Base-by-base conservation (phyloP, 2,113 vertebrate genomes). In the Macroglossus sobrinus region DNA sequence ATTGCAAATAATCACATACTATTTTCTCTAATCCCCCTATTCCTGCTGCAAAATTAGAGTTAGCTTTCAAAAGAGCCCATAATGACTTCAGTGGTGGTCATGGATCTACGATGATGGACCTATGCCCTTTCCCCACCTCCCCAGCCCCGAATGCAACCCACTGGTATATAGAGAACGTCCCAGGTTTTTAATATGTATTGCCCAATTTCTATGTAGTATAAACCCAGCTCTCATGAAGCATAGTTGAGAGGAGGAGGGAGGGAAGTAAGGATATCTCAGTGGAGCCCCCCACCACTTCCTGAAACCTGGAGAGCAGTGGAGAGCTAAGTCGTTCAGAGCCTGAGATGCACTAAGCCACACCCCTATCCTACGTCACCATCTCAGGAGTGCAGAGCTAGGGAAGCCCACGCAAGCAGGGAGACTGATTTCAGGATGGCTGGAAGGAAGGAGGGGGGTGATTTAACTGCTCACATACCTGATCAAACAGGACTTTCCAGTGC, bases 401-500 rank as follows among this genome's bases (percentile, higher is more conserved):
- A 97, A 98, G 85, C 97, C 97, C 97, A 97, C 95, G 93, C 97
- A 98, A 55, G 94, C 95, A 81, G 76, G 71, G 95, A 93, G 89
- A 84, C 82, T n/a, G 89, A 61, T 78, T 78, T 92, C 24, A 30
- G 74, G 91, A n/a, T 78, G 91, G 69, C 53, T 92, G 89, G 85
- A 28, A 92, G 93, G 59, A 57, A 85, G 61, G 19, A 43, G 35
- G 45, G 47, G 38, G 53, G 21, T 63, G 28, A 81, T 84, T 97
- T 97, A 97, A 96, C 91, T 84, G 93, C 97, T 96, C 96, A 98
- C 97, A 61, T 98, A 98, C 97, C 97, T 98, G 95, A 97, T 98
- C 97, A 96, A 98, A 98, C 94, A 98, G 97, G 97, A 97, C 97
- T 97, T 97, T 98, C 97, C 97, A 98, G 97, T 96, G 97, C 97